Conservation (phyloP, 1,140 invertebrate species). For the Semibalanus balanoides region DNA sequence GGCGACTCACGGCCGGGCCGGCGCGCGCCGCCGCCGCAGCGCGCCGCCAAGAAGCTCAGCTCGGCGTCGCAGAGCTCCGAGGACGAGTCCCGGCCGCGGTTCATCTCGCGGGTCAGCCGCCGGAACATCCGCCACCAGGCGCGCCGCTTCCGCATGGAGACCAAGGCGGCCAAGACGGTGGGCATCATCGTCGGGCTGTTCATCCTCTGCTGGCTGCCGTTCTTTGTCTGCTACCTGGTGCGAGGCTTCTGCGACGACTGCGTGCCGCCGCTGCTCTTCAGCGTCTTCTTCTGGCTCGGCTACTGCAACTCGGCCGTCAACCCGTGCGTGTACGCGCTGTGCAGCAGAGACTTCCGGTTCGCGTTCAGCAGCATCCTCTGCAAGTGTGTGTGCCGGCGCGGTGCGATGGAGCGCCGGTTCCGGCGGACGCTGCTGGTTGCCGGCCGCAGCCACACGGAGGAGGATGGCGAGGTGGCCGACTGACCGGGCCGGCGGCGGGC, state of each 20-base stretch:
- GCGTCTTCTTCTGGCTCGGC: slow-evolving; percentile 88
- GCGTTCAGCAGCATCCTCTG: slow-evolving; percentile 86
- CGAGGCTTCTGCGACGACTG: slow-evolving; percentile 65
- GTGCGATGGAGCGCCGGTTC: slow-evolving; percentile 18
- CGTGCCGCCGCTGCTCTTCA: slow-evolving; percentile 66
- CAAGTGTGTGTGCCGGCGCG: slow-evolving; percentile 48
- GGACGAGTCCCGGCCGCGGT: slow-evolving; percentile 25
- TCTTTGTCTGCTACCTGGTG: slow-evolving; percentile 84
- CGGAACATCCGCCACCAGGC: slow-evolving; percentile 73
- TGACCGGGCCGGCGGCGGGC: neutral
- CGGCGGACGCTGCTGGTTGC: neutral
- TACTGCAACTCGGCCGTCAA: slow-evolving; percentile 94
- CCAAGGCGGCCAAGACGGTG: slow-evolving; percentile 83
- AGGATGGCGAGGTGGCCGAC: neutral
- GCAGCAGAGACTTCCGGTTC: slow-evolving; percentile 80
- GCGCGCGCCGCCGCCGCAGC: slow-evolving; percentile 7
- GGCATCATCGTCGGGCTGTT: slow-evolving; percentile 89
- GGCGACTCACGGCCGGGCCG: slow-evolving; percentile 7
- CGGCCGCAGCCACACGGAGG: neutral
- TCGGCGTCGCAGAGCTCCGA: slow-evolving; percentile 13
- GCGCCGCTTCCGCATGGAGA: slow-evolving; percentile 74
- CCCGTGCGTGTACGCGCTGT: slow-evolving; percentile 79
- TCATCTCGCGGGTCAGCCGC: slow-evolving; percentile 54
- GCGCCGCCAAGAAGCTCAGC: slow-evolving; percentile 22
- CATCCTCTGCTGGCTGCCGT: slow-evolving; percentile 84